Evolutionary conservation across 2,797 vertebrate species (phyloP).

Genomic region (Pyrocephalus nanus): DNA sequence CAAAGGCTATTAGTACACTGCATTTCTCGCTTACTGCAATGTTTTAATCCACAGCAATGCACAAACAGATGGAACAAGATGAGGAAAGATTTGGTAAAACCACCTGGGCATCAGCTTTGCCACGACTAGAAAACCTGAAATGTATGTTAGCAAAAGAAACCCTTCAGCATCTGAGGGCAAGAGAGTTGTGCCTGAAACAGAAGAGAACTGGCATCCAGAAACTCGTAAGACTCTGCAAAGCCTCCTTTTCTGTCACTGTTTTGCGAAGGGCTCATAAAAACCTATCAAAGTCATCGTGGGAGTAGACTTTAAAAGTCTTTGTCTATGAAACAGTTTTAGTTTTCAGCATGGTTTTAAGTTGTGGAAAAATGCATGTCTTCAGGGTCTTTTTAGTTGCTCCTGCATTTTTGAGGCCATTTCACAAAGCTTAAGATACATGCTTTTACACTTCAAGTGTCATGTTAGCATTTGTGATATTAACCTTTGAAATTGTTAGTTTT

Average conservation of each 20-base stretch:
- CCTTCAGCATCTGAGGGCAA: constrained; percentile 89
- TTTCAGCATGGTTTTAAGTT: background rate
- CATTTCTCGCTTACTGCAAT: background rate
- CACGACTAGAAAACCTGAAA: constrained; percentile 88
- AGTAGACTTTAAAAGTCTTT: background rate
- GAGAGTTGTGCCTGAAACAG: constrained; percentile 89
- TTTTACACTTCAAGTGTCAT: background rate
- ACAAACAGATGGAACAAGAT: constrained; percentile 91
- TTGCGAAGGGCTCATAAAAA: background rate
- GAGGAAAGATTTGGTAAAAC: constrained; percentile 85
- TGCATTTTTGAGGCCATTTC: background rate
- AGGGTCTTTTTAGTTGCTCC: background rate
- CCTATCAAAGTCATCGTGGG: background rate
- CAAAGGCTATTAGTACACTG: background rate
- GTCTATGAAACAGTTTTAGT: background rate
- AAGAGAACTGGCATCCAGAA: constrained; percentile 81
- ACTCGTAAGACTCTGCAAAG: constrained; percentile 72
- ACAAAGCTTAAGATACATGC: background rate
- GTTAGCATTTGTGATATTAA: background rate
- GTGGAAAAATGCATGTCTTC: background rate
- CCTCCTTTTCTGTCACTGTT: background rate
- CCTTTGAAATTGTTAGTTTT: background rate
- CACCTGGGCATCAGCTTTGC: constrained; percentile 87
- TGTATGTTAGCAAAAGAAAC: constrained; percentile 90
- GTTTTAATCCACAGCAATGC: constrained; percentile 80